Percentiles rank a stretch among this genome's conserved stretches.
phyloP scores from a whole-genome alignment of 2,797 vertebrate genomes.

The Catharus ustulatus region DNA sequence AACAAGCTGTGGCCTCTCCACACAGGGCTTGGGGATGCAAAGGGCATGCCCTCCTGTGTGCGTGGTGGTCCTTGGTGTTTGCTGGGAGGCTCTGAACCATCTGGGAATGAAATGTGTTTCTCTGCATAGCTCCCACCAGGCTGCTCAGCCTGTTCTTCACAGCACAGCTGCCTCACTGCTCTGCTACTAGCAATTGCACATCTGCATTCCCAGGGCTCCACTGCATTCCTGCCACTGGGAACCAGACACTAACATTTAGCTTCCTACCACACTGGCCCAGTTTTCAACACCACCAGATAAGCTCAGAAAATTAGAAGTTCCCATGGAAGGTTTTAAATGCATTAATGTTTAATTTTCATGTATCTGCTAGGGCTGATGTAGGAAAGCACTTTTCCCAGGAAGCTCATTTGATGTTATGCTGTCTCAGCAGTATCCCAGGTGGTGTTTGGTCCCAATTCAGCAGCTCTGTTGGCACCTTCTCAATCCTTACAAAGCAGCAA shows the following conservation, averaged over 20 bases:
- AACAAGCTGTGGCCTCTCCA: background rate
- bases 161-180: background rate
- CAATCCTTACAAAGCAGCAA: background rate
- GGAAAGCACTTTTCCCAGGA: background rate
- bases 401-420: fast-evolving
- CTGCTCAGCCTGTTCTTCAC: background rate
- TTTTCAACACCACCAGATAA: background rate
- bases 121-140: background rate
- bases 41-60: background rate
- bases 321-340: background rate
- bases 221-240: background rate
- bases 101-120: background rate
- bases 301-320: background rate
- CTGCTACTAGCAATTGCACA: background rate
- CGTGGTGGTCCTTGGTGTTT: background rate
- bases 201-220: background rate
- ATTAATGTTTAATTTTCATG: background rate
- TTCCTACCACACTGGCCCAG: background rate
- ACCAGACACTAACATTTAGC: background rate
- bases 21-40: fast-evolving
- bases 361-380: background rate
- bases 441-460: background rate
- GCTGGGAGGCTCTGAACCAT: background rate
- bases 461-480: fast-evolving
- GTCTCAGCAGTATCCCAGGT: background rate